These are phyloP conservation scores for Daphoenositta chrysoptera DNA, from an alignment of 2,113 vertebrate species.

Conservation along the genomic window DNA sequence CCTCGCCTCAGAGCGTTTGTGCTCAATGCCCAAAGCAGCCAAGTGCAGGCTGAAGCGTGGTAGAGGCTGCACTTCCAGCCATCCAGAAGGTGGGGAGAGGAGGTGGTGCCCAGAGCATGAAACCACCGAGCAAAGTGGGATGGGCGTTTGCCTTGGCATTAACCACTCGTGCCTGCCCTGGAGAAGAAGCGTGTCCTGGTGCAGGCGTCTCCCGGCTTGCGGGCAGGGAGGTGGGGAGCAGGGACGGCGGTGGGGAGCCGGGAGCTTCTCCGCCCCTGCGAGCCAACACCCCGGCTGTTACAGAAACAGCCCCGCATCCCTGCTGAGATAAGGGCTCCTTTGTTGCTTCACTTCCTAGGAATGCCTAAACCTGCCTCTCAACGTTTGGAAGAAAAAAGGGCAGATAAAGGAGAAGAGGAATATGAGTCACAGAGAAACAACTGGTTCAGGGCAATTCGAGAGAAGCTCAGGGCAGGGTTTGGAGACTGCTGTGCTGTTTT, in stretches of 20 bases:
- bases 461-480: neutral
- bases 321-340: neutral
- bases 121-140: neutral
- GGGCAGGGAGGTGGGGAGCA: neutral
- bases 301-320: neutral
- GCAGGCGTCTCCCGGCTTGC: rapidly evolving
- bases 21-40: neutral
- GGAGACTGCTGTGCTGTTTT: neutral
- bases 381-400: neutral
- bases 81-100: neutral
- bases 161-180: neutral
- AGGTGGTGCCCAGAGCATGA: neutral
- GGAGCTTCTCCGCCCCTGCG: neutral
- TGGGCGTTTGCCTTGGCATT: neutral
- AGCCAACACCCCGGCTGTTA: neutral
- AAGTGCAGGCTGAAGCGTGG: neutral
- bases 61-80: neutral
- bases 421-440: neutral
- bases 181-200: rapidly evolving
- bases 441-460: neutral
- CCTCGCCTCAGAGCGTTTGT: neutral
- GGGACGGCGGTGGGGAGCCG: neutral
- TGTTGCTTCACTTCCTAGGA: neutral
- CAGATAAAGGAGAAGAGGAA: neutral
- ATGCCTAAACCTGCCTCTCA: neutral